These are phyloP conservation scores for Digitonthophagus gazella DNA, from an alignment of 2,888 invertebrate species.

Conservation along the genomic window DNA sequence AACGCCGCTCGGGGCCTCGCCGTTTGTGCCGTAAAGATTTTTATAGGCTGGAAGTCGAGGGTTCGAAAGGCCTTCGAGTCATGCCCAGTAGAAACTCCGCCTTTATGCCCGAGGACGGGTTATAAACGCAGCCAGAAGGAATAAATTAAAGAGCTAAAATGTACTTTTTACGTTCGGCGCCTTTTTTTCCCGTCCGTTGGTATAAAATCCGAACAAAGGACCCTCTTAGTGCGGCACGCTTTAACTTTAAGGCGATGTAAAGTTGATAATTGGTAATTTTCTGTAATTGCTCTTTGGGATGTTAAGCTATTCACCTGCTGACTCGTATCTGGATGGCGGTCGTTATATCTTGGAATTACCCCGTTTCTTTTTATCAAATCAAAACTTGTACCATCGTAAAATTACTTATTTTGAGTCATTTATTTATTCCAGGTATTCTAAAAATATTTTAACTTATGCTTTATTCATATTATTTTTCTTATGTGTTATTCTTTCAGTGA, in stretches of 20 bases:
- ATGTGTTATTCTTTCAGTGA: too few relatives aligned
- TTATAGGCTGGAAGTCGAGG: constrained; percentile 4
- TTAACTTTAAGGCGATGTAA: constrained; percentile 7
- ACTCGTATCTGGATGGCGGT: neutral
- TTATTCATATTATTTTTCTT: too few relatives aligned
- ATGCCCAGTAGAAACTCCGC: constrained; percentile 2
- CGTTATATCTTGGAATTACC: neutral
- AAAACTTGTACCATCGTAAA: neutral
- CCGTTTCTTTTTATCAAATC: neutral
- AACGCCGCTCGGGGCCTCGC: neutral
- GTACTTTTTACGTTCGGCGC: neutral
- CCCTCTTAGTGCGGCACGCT: constrained; percentile 11
- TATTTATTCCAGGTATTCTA: too few relatives aligned
- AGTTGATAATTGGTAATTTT: constrained; percentile 6
- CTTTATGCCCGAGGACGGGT: neutral
- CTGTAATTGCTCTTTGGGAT: constrained; percentile 3
- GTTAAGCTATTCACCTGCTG: constrained; percentile 6
- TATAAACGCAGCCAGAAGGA: constrained; percentile 7
- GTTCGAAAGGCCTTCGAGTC: neutral
- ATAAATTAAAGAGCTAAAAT: constrained; percentile 18
- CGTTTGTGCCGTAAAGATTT: constrained; percentile 5
- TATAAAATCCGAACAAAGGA: constrained; percentile 4
- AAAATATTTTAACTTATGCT: too few relatives aligned
- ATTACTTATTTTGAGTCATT: neutral
- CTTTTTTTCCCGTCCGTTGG: neutral